phyloP scores from a whole-genome alignment of 2,113 vertebrate species.

The Nipponia nippon region DNA sequence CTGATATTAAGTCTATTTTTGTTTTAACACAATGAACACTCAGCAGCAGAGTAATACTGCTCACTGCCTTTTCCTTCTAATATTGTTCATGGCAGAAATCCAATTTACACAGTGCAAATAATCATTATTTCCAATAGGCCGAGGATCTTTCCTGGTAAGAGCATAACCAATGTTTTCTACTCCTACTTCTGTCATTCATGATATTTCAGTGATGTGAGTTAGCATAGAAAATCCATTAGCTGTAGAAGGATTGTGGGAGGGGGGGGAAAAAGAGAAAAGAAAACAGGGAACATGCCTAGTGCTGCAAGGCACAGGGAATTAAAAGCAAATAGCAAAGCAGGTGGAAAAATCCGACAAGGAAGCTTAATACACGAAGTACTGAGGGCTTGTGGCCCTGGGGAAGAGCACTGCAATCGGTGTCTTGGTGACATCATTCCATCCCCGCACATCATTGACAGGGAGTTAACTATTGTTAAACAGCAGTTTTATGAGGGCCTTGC shows the following conservation, averaged over 20 bases:
- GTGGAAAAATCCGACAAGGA: not conserved
- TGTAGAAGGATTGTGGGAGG: not conserved
- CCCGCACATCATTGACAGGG: not conserved
- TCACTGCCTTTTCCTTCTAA: conserved; percentile 37
- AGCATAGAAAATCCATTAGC: conserved; percentile 24
- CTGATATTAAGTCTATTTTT: conserved; percentile 42
- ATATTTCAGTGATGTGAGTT: not conserved
- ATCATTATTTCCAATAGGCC: conserved; percentile 40
- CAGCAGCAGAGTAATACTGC: not conserved
- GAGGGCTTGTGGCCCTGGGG: not conserved
- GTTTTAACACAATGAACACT: conserved; percentile 30
- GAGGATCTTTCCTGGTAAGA: conserved; percentile 21
- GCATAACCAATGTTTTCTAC: conserved; percentile 7
- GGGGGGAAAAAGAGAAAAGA: not conserved
- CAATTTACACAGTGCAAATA: conserved; percentile 45
- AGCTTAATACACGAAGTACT: not conserved
- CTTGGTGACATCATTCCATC: not conserved
- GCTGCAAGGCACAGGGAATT: not conserved
- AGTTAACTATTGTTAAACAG: not conserved
- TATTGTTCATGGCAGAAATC: conserved; percentile 52
- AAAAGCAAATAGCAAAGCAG: conserved; percentile 28
- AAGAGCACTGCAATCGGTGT: not conserved
- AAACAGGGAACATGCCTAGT: not conserved
- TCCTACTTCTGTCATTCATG: conserved; percentile 34
- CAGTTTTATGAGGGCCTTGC: not conserved